Evolutionary conservation across 1,140 invertebrate species (phyloP).

Genomic region (Phymorhynchus buccinoides): DNA sequence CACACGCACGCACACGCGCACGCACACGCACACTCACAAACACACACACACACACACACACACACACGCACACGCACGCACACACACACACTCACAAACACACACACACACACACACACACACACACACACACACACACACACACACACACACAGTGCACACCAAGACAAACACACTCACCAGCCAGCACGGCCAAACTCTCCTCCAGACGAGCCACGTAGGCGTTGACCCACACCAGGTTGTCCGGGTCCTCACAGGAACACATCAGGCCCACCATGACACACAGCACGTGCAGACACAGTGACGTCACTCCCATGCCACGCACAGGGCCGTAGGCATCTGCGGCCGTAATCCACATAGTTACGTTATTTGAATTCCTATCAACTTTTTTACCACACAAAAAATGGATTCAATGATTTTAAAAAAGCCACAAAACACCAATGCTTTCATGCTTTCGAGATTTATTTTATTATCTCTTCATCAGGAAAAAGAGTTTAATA

Average conservation of each 20-base stretch:
- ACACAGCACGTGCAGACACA: neutral
- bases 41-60: neutral
- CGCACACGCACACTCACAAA: neutral
- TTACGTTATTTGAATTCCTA: too few species aligned
- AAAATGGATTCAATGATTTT: too few species aligned
- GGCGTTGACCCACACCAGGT: neutral
- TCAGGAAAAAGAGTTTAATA: too few species aligned
- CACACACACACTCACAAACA: neutral
- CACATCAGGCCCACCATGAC: neutral
- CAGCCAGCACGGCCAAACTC: neutral
- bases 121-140: too few species aligned
- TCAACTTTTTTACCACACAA: too few species aligned
- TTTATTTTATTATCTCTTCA: too few species aligned
- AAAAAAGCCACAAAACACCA: too few species aligned
- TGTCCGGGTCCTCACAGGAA: conserved; percentile 1
- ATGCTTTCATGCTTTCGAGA: too few species aligned
- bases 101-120: neutral
- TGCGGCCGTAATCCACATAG: too few species aligned
- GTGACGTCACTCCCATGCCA: neutral
- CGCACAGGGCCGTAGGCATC: neutral
- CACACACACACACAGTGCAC: too few species aligned
- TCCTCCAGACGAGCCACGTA: neutral
- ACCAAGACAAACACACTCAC: too few species aligned
- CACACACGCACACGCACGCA: neutral
- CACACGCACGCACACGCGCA: neutral